These are phyloP conservation scores for Halotydeus destructor DNA, from an alignment of 1,140 invertebrate species.

Conservation along the genomic window DNA sequence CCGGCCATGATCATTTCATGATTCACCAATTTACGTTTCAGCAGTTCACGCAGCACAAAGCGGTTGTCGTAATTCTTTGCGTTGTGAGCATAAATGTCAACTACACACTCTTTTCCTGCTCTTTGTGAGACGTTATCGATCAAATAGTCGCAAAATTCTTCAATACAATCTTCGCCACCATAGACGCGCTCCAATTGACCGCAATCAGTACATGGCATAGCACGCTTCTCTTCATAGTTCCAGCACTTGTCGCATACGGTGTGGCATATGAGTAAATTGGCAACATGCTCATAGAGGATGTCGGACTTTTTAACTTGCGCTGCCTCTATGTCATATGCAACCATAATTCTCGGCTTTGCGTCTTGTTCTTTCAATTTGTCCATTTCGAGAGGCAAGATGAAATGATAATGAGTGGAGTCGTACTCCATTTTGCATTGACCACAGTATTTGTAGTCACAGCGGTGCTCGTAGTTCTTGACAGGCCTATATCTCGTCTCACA, in stretches of 20 bases:
- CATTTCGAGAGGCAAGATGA: not conserved
- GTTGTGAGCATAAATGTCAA: constrained; percentile 6
- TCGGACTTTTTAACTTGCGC: not conserved
- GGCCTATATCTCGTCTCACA: no score
- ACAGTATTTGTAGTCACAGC: no score
- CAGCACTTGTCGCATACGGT: not conserved
- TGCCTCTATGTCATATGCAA: not conserved
- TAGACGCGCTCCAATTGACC: not conserved
- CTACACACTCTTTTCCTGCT: not conserved
- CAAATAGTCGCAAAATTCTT: constrained; percentile 2
- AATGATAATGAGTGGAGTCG: not conserved
- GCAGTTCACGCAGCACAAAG: constrained; percentile 2
- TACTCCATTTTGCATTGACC: no score
- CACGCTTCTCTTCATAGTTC: no score
- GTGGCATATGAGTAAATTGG: not conserved
- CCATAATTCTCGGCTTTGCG: not conserved
- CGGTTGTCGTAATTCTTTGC: constrained; percentile 3
- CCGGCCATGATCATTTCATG: constrained; percentile 1
- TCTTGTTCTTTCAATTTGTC: not conserved
- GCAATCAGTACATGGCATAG: constrained; percentile 1
- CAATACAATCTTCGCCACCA: not conserved
- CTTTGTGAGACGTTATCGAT: not conserved
- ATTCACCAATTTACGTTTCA: not conserved
- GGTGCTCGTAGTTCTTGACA: no score
- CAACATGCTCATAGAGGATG: not conserved